Evolutionary conservation across 2,113 vertebrate species (phyloP).

Genomic region (Australoheros scitulus): DNA sequence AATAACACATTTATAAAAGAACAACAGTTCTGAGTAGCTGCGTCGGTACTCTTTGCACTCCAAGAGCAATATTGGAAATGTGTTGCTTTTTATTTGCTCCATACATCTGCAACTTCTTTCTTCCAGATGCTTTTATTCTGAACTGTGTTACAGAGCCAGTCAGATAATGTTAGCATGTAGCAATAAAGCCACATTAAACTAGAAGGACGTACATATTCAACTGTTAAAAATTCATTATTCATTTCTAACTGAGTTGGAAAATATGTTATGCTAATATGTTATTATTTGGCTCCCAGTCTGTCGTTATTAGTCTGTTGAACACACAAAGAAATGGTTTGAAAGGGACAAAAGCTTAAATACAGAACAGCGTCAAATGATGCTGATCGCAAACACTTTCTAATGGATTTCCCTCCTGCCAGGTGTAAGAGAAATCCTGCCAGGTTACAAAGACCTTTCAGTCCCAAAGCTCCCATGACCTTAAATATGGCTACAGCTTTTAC

Average conservation of each 20-base stretch:
- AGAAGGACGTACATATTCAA: neutral
- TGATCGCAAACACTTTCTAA: constrained; percentile 33
- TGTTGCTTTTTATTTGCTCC: neutral
- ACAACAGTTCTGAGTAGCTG: neutral
- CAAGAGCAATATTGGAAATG: neutral
- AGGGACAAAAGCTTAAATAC: constrained; percentile 12
- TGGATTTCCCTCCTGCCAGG: constrained; percentile 45
- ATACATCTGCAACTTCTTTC: constrained; percentile 5
- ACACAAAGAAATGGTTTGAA: constrained; percentile 39
- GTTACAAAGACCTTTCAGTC: constrained; percentile 29
- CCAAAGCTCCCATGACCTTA: constrained; percentile 24
- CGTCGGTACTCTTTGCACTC: neutral
- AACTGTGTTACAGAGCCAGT: neutral
- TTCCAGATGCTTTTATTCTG: neutral
- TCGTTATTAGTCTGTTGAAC: constrained; percentile 29
- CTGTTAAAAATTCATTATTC: constrained; percentile 8
- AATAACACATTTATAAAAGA: constrained; percentile 12
- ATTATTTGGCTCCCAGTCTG: too few relatives aligned
- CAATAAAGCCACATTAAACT: neutral
- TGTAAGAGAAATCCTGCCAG: constrained; percentile 42
- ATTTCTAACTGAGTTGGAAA: constrained; percentile 10
- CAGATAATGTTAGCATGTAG: neutral
- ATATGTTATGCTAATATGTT: neutral
- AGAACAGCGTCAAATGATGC: constrained; percentile 14
- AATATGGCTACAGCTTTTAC: constrained; percentile 19